These are phyloP conservation scores for Phymorhynchus buccinoides DNA, from an alignment of 1,140 invertebrate species.

Conservation along the genomic window DNA sequence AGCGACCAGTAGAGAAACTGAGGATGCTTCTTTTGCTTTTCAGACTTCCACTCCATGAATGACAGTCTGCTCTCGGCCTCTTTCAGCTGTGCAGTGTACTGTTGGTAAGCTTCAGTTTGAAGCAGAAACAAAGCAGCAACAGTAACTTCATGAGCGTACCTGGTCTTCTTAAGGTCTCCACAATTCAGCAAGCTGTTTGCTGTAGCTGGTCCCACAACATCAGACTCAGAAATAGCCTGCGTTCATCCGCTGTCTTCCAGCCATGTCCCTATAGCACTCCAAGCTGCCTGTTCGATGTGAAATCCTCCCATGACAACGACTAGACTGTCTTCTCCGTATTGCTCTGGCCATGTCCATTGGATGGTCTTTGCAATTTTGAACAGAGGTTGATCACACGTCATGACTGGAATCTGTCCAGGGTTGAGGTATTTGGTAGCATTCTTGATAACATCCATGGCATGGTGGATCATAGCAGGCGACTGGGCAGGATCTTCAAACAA, in stretches of 20 bases:
- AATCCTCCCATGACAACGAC: conserved; percentile 43
- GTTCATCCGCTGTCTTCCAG: conserved; percentile 40
- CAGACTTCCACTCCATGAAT: neutral
- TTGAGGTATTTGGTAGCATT: conserved; percentile 50
- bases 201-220: conserved; percentile 28
- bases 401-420: conserved; percentile 52
- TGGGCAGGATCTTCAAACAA: conserved; percentile 41
- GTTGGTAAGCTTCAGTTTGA: no score
- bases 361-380: conserved; percentile 54
- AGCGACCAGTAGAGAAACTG: neutral
- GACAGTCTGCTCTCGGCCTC: neutral
- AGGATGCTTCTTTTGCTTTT: neutral
- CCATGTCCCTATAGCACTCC: neutral
- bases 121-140: neutral
- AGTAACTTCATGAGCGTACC: neutral
- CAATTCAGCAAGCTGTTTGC: conserved; percentile 41
- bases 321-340: conserved; percentile 47
- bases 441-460: conserved; percentile 50
- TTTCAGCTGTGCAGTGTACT: neutral
- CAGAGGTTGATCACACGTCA: conserved; percentile 53
- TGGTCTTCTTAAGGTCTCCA: conserved; percentile 9
- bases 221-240: conserved; percentile 6
- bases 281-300: conserved; percentile 46
- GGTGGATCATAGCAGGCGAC: conserved; percentile 44
- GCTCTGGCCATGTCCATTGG: conserved; percentile 52